Percentiles rank a stretch among this genome's conserved stretches.
These are phyloP conservation scores for Oxytorus armatus DNA, from an alignment of 2,888 invertebrate species.

Conservation along the genomic window DNA sequence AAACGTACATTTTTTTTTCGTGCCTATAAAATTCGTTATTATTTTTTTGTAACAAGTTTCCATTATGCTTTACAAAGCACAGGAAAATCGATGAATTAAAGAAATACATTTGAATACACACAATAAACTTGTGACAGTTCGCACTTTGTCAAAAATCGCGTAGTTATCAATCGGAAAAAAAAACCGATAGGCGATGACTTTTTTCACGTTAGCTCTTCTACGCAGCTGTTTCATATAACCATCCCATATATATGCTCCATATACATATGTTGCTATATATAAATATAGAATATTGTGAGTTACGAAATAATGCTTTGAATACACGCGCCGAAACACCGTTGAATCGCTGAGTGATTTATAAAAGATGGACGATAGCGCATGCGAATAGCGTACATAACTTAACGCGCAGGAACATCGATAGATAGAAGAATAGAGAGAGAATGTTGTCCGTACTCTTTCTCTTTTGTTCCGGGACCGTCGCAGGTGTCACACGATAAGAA, in stretches of 20 bases:
- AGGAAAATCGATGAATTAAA: background rate
- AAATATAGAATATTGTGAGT: too few species aligned
- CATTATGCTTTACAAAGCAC: constrained; percentile 1
- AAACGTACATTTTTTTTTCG: background rate
- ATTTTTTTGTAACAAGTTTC: background rate
- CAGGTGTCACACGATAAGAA: too few species aligned
- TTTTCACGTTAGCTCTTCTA: constrained; percentile 19
- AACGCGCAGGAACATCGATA: too few species aligned
- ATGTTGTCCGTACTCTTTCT: too few species aligned
- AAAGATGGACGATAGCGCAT: too few species aligned
- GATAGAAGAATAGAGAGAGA: too few species aligned
- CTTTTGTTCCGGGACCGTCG: too few species aligned
- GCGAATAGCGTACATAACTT: too few species aligned
- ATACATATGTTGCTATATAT: background rate
- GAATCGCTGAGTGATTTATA: too few species aligned
- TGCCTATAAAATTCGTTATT: background rate
- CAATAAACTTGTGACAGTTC: background rate
- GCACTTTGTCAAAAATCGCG: constrained; percentile 4
- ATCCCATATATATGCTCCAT: background rate
- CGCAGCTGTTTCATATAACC: background rate
- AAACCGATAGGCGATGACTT: constrained; percentile 11
- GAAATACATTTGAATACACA: constrained; percentile 11
- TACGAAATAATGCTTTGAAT: too few species aligned
- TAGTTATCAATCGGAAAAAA: constrained; percentile 8
- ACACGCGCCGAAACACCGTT: too few species aligned